Evolutionary conservation across 2,888 invertebrate genomes (phyloP), one percentile per base, ranked within the genome.

Genomic region (Acronicta leporina): DNA sequence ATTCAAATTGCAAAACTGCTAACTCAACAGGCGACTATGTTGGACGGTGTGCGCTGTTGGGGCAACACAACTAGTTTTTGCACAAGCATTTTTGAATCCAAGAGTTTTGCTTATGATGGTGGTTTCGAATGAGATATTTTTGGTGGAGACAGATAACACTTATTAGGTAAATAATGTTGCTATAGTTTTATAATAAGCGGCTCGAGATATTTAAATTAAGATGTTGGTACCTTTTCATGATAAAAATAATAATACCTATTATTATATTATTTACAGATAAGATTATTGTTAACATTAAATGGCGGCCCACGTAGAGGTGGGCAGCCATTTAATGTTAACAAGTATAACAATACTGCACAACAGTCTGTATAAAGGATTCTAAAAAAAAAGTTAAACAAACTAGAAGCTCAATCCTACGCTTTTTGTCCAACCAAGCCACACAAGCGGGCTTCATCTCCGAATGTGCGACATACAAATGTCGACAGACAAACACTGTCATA

Each of bases 1-100:
- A 79, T 77, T 81, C 80, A 81, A 79, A 81, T 82, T 77, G 79
- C 73, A 81, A 68, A 79, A 82, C 77, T 81, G 81, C 76, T 73
- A 74, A 80, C 75, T 80, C 78, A 77, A 81, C 79, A 77, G 77
- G 79, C 79, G 68, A 66, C 63, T 48, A 53, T 56, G 56, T 57
- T 47, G 50, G 47, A 20, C 52, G 43, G 35, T 49, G 62, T 46
- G 57, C 48, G 20, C 30, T 15, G 45, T 20, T 27, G 48, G 9
- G 42, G 60, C 40, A 27, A 25, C 8, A 43, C 38, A 30, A 35
- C 35, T 16, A 13, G 20, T 46, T 61, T 54, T 71, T 71, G 43
- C 53, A 27, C 11, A 8, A 45, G 16, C 4, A 16, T 47, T 53
- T 8, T 41, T 48, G 14, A 42, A 44, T 38, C 15, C 38, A 38